Base-by-base conservation (phyloP, 2,888 invertebrate species). In the Drosophila quinaria region DNA sequence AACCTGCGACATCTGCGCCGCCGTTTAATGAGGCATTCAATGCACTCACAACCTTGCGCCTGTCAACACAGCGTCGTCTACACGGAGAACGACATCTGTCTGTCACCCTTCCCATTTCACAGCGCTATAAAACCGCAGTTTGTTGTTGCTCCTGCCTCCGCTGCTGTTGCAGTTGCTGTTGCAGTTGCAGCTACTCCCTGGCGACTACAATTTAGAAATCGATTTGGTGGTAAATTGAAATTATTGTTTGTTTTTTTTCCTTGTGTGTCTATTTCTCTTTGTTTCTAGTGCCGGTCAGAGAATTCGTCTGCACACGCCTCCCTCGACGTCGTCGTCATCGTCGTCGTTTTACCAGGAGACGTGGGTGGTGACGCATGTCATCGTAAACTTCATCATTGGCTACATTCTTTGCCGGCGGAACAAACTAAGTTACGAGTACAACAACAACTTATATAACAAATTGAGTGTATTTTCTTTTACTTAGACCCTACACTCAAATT, bases 321-420 rank as follows among this genome's bases (percentile, higher is more conserved):
- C 64, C 67, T 54, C 54, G 42, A 41, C 55, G 46, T 50, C 66
- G 41, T 58, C 63, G 64, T 49, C 54, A 29, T 33, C 63, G 41
- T 54, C 61, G 39, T 58, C 63, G 64, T 75, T 44, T 58, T 68
- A 50, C 60, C 54, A 59, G 46, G 71, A 79, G 81, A 80, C 79
- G 80, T 84, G 91, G 91, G 91, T 91, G 91, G 91, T 89, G 88
- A 91, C 91, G 90, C 90, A 83, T 91, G 91, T 91, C 91, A 91
- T 91, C 91, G 90, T 91, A 91, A 91, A 88, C 87, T 90, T 81
- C 82, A 74, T 80, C 75, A 87, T 76, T 78, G 84, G 81, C 80
- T 83, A 61, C 78, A 74, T 76, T 72, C 60, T 70, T 49, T 61
- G 64, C 70, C 52, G 50, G 61, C 67, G 64, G 39, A 58, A 78